These are phyloP conservation scores for Limnephilus auricula DNA, from an alignment of 2,888 invertebrate genomes.

Conservation along the genomic window DNA sequence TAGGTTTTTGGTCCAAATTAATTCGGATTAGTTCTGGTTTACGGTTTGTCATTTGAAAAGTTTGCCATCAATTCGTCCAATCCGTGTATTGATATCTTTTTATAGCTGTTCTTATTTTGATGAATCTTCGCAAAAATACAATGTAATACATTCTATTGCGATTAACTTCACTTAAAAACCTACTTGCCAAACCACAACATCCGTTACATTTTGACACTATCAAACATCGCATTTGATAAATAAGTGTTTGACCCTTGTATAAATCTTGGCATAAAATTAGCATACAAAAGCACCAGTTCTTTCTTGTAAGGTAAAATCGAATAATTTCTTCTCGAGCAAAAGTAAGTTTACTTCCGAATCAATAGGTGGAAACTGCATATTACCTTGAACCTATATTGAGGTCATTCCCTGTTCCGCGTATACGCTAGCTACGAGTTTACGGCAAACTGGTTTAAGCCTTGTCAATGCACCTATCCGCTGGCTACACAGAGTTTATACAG, in stretches of 20 bases:
- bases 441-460: constrained; percentile 19
- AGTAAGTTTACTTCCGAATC: neutral
- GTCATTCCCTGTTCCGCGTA: constrained; percentile 25
- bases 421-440: neutral
- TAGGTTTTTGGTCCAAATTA: neutral
- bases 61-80: neutral
- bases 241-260: neutral
- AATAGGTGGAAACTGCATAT: neutral
- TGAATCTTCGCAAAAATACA: neutral
- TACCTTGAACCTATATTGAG: constrained; percentile 18
- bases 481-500: neutral
- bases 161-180: neutral
- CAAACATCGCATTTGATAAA: neutral
- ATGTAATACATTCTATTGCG: neutral
- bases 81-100: neutral
- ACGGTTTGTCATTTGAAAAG: neutral
- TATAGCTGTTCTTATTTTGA: neutral
- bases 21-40: neutral
- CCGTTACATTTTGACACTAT: neutral
- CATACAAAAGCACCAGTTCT: neutral
- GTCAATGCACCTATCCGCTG: constrained; percentile 2
- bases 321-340: neutral
- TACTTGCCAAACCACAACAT: neutral
- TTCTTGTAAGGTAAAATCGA: neutral
- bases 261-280: neutral